These are phyloP conservation scores for Syrphus vitripennis DNA, from an alignment of 2,888 invertebrate genomes.

Conservation along the genomic window DNA sequence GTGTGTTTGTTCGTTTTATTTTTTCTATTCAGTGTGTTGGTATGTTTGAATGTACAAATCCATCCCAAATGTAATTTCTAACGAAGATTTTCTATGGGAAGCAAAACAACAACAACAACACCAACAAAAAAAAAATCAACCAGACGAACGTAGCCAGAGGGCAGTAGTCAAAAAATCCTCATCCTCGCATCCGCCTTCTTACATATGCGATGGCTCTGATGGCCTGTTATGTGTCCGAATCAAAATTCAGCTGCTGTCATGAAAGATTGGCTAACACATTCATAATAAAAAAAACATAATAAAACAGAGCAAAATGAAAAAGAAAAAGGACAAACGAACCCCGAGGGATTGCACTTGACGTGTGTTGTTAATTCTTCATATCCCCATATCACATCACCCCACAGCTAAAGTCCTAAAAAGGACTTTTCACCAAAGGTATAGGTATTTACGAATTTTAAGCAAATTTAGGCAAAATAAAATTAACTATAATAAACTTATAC, in stretches of 20 bases:
- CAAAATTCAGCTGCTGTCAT: constrained; percentile 71
- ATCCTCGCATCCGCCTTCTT: constrained; percentile 52
- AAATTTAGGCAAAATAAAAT: constrained; percentile 19
- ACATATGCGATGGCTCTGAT: constrained; percentile 56
- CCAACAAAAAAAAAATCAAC: not conserved
- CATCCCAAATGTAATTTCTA: constrained; percentile 68
- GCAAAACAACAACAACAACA: not conserved
- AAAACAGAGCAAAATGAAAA: constrained; percentile 19
- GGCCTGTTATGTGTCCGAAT: constrained; percentile 60
- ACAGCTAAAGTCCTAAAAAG: not conserved
- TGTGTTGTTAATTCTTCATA: constrained; percentile 55
- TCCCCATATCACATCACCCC: not conserved
- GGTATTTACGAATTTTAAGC: constrained; percentile 1
- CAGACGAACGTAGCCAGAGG: constrained; percentile 63
- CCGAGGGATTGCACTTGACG: constrained; percentile 58
- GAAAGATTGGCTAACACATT: constrained; percentile 62
- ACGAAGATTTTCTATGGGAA: constrained; percentile 49
- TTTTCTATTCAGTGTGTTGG: not conserved
- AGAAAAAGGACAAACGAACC: constrained; percentile 26
- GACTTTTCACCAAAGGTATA: not conserved
- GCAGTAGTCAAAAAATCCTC: constrained; percentile 62
- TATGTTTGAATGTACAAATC: constrained; percentile 25
- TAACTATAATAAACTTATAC: constrained; percentile 13
- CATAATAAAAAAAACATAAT: constrained; percentile 26
- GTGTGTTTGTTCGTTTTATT: constrained; percentile 41